phyloP scores from a whole-genome alignment of 1,140 invertebrate species.

The Brachionus plicatilis region DNA sequence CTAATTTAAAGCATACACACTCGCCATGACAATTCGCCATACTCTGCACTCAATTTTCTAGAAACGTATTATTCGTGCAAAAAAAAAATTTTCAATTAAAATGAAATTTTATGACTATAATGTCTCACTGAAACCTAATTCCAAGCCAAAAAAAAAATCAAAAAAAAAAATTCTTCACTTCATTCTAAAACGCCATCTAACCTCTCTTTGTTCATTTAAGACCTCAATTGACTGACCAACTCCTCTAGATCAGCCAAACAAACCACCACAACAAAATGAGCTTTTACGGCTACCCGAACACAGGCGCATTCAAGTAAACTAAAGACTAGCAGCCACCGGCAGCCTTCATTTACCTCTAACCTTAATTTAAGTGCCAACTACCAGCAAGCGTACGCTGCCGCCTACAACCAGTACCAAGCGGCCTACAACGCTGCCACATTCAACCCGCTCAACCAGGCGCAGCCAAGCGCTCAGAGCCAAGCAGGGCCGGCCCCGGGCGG shows the following conservation, averaged over 20 bases:
- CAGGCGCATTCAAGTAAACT: conserved; percentile 11
- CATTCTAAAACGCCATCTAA: too few species aligned
- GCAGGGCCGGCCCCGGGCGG: neutral
- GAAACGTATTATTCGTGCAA: neutral
- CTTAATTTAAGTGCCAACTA: neutral
- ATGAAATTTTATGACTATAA: neutral
- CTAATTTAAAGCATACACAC: neutral
- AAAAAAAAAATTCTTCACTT: too few species aligned
- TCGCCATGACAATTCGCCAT: neutral
- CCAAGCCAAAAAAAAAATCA: neutral
- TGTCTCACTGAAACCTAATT: neutral
- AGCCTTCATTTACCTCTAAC: neutral
- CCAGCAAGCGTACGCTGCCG: conserved; percentile 6
- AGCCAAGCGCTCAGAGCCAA: neutral
- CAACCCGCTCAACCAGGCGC: neutral
- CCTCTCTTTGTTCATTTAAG: neutral
- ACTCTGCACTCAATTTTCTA: neutral
- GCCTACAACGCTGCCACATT: conserved; percentile 15
- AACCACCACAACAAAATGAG: neutral
- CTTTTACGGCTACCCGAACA: conserved; percentile 35
- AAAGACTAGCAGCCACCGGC: neutral
- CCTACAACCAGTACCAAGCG: conserved; percentile 37
- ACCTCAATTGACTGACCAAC: neutral
- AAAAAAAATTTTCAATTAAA: neutral
- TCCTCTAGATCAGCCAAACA: neutral